Evolutionary conservation across 2,888 invertebrate species (phyloP).

Genomic region (Campoplex capitator): DNA sequence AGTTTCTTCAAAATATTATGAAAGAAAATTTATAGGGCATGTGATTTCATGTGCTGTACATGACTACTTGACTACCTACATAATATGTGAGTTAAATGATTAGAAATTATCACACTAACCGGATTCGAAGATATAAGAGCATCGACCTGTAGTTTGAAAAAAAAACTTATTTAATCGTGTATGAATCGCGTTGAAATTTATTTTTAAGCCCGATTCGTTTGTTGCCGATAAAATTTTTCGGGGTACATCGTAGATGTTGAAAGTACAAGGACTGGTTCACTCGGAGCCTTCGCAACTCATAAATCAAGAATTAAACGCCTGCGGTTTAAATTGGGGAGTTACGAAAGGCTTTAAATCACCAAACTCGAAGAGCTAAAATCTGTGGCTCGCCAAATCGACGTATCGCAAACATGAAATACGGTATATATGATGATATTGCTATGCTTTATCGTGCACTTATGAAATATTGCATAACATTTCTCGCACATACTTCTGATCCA

Average conservation of each 20-base stretch:
- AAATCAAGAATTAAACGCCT: background rate
- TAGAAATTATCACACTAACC: background rate
- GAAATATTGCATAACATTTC: conserved; percentile 58
- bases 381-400: conserved; percentile 14
- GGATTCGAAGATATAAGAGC: background rate
- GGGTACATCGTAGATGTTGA: too few relatives aligned
- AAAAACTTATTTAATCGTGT: background rate
- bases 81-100: background rate
- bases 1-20: background rate
- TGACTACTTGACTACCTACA: background rate
- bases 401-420: conserved; percentile 46
- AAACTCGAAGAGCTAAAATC: conserved; percentile 12
- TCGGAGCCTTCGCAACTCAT: background rate
- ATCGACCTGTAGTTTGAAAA: background rate
- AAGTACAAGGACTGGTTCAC: background rate
- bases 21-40: background rate
- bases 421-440: conserved; percentile 26
- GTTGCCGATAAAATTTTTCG: background rate
- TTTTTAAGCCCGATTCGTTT: too few relatives aligned
- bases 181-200: too few relatives aligned
- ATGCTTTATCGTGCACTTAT: conserved; percentile 39
- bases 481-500: conserved; percentile 53
- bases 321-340: background rate
- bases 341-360: conserved; percentile 38
- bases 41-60: background rate